Evolutionary conservation across 1,140 invertebrate species (phyloP).

Genomic region (Paramacrobiotus metropolitanus): DNA sequence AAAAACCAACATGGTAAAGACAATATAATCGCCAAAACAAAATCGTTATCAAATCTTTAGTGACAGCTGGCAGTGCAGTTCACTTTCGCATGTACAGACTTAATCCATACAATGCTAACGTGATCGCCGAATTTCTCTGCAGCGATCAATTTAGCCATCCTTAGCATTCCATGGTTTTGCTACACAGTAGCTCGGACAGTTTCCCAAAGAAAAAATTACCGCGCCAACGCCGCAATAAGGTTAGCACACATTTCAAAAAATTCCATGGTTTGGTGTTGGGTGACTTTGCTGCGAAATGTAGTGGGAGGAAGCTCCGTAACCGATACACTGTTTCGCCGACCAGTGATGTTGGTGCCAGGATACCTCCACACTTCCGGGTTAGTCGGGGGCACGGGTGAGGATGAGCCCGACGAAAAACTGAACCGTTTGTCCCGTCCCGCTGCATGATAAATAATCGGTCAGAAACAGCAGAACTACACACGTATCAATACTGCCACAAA

Average conservation of each 20-base stretch:
- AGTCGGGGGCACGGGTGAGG: neutral
- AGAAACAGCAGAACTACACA: conserved; percentile 3
- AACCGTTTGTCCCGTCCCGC: conserved; percentile 10
- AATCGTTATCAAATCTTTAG: too few relatives aligned
- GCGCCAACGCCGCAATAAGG: conserved; percentile 83
- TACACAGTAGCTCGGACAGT: too few relatives aligned
- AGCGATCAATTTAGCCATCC: too few relatives aligned
- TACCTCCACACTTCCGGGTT: conserved; percentile 3
- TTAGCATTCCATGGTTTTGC: too few relatives aligned
- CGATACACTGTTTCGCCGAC: neutral
- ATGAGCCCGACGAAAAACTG: conserved; percentile 11
- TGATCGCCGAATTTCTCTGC: too few relatives aligned
- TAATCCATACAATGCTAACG: too few relatives aligned
- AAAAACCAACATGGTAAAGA: too few relatives aligned
- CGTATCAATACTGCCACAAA: conserved; percentile 10
- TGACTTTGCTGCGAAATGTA: conserved; percentile 15
- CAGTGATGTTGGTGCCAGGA: conserved; percentile 4
- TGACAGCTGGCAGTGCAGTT: too few relatives aligned
- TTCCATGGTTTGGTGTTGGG: conserved; percentile 82
- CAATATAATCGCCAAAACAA: too few relatives aligned
- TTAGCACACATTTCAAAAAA: conserved; percentile 99
- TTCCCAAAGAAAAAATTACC: conserved; percentile 31
- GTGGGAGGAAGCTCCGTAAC: conserved; percentile 3
- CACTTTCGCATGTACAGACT: too few relatives aligned
- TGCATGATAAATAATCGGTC: conserved; percentile 9